phyloP scores from a whole-genome alignment of 2,888 invertebrate species.

The Drosophila gaucha region DNA sequence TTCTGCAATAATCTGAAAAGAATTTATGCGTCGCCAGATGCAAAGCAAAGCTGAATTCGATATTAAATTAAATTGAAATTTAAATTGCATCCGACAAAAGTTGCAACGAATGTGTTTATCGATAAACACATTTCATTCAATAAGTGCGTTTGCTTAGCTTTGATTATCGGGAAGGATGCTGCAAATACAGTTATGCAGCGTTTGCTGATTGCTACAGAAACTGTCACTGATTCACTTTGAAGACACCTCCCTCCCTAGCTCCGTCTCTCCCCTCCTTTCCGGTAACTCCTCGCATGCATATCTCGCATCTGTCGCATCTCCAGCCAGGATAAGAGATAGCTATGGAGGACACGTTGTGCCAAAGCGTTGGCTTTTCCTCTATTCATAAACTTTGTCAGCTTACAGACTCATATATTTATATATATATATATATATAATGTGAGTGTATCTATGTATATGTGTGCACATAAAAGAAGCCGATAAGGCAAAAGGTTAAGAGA shows the following conservation, averaged over 20 bases:
- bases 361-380: conserved; percentile 40
- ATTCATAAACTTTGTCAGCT: conserved; percentile 69
- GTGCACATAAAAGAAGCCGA: conserved; percentile 52
- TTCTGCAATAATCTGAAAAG: neutral
- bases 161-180: conserved; percentile 10
- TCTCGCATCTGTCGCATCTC: conserved; percentile 7
- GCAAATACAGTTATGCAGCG: conserved; percentile 3
- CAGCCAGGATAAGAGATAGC: conserved; percentile 3
- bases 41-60: no score
- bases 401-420: conserved; percentile 13
- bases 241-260: neutral
- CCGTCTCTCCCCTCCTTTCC: no score
- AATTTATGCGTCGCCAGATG: conserved; percentile 6
- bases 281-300: neutral
- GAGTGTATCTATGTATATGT: neutral
- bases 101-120: conserved; percentile 10
- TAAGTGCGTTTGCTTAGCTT: conserved; percentile 12
- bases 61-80: neutral
- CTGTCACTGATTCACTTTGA: conserved; percentile 11
- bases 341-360: conserved; percentile 18
- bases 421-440: neutral
- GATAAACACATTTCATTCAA: no score
- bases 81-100: neutral
- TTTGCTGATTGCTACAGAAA: conserved; percentile 4
- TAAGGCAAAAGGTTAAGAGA: conserved; percentile 74